Conservation (phyloP, 2,888 invertebrate genomes). For the Antitype chi region DNA sequence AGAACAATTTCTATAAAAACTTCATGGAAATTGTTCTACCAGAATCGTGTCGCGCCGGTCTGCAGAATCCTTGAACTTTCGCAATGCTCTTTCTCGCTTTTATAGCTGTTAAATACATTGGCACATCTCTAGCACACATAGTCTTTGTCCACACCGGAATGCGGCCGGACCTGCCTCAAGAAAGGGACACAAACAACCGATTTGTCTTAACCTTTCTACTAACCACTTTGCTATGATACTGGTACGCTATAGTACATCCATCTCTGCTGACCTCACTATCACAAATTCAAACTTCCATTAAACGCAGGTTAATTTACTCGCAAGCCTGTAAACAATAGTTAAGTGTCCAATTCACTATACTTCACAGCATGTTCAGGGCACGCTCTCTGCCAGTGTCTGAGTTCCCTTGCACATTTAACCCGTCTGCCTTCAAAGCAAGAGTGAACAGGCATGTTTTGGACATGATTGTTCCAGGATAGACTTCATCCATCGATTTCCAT, state of each 20-base stretch:
- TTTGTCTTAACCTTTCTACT: conserved; percentile 56
- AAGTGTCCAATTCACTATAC: not conserved
- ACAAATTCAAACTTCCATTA: not conserved
- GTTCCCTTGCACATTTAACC: too few relatives aligned
- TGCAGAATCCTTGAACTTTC: too few relatives aligned
- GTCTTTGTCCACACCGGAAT: conserved; percentile 45
- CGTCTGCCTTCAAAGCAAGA: too few relatives aligned
- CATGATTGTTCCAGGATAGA: too few relatives aligned
- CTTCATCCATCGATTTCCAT: too few relatives aligned
- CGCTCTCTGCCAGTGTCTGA: too few relatives aligned
- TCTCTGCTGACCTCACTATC: conserved; percentile 6
- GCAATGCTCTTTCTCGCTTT: not conserved
- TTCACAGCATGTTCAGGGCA: not conserved
- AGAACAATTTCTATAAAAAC: too few relatives aligned
- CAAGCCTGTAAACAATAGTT: not conserved
- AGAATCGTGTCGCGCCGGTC: too few relatives aligned
- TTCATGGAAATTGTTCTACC: too few relatives aligned
- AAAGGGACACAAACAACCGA: conserved; percentile 52
- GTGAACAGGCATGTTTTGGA: too few relatives aligned
- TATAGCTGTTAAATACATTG: not conserved
- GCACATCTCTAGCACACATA: conserved; percentile 15
- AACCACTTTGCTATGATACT: conserved; percentile 38
- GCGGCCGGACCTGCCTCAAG: conserved; percentile 55
- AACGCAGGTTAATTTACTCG: not conserved
- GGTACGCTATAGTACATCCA: conserved; percentile 9